Base-by-base conservation (phyloP, 2,888 invertebrate species). In the Acleris laterana region DNA sequence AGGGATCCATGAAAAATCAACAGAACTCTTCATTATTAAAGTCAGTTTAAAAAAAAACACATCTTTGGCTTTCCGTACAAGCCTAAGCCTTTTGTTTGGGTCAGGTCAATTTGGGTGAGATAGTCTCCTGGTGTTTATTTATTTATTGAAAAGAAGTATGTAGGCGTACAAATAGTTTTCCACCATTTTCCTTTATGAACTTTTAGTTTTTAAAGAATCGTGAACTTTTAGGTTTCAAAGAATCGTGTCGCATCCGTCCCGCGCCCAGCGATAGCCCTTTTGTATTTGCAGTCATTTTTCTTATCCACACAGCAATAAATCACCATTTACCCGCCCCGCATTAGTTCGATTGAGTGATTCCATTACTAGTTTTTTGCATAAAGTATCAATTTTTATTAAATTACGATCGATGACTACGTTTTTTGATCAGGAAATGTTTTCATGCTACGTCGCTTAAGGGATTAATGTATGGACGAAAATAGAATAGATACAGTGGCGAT, bases 291-390 rank as follows among this genome's bases (percentile, higher is more conserved):
- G 82, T 88, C 87, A 91, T 92, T 91, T 91, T 92, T 92, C 91
- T 91, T 90, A 84, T 85, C 84, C 83, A 80, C 80, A 75, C 77
- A 78, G 83, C 82, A 84, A 92, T 92, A 91, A 91, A 92, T 92
- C 90, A 90, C 83, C 74, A 79, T 76, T 79, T 84, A 86, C 87
- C 84, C 85, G 81, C 81, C 83, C 87, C 83, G 85, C 90, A 90
- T 91, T 92, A 92, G 86, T 88, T 81, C 85, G 89, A 91, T 90
- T 89, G 89, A 91, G 83, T 83, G 90, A 88, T 89, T 87, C 90
- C 90, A 91, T 90, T 90, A 90, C 78, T 73, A 74, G 77, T 83
- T 90, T 62, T 90, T 90, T 90, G 90, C 91, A 91, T 91, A 87
- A 84, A 83, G 80, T 85, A 87, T 85, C 88, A 81, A 79, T 81